Conservation (phyloP, 1,140 invertebrate genomes). For the Drosophila sp. region DNA sequence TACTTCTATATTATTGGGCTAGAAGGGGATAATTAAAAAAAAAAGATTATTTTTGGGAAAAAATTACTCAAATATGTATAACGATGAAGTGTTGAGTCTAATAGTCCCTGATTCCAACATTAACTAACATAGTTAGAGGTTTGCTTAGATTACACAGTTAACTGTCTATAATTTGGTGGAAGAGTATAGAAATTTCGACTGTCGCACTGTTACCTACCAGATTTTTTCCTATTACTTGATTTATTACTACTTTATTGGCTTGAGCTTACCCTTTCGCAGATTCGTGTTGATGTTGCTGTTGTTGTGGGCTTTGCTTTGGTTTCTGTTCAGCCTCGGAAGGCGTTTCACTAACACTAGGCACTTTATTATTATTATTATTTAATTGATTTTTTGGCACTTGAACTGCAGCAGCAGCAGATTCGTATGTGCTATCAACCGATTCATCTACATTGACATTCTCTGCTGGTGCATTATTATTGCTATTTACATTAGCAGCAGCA, state of each 20-base stretch:
- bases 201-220: neutral
- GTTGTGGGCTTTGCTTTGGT: slow-evolving; percentile 30
- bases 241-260: slow-evolving; percentile 25
- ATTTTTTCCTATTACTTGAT: neutral
- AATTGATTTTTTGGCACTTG: slow-evolving; percentile 76
- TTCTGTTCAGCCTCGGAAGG: slow-evolving; percentile 31
- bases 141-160: too few relatives aligned
- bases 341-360: slow-evolving; percentile 47
- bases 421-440: slow-evolving; percentile 12
- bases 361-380: slow-evolving; percentile 43
- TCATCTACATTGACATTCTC: slow-evolving; percentile 45
- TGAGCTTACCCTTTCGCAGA: slow-evolving; percentile 45
- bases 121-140: too few relatives aligned
- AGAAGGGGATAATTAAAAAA: too few relatives aligned
- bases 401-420: slow-evolving; percentile 23
- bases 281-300: slow-evolving; percentile 30
- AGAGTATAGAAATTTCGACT: too few relatives aligned
- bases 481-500: slow-evolving; percentile 57
- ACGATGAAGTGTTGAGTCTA: too few relatives aligned
- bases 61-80: too few relatives aligned
- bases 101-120: too few relatives aligned
- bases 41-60: too few relatives aligned
- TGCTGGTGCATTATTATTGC: slow-evolving; percentile 40
- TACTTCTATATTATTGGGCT: too few relatives aligned
- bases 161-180: too few relatives aligned